phyloP scores from a whole-genome alignment of 1,140 invertebrate genomes.

The Apocrypta bakeri region DNA sequence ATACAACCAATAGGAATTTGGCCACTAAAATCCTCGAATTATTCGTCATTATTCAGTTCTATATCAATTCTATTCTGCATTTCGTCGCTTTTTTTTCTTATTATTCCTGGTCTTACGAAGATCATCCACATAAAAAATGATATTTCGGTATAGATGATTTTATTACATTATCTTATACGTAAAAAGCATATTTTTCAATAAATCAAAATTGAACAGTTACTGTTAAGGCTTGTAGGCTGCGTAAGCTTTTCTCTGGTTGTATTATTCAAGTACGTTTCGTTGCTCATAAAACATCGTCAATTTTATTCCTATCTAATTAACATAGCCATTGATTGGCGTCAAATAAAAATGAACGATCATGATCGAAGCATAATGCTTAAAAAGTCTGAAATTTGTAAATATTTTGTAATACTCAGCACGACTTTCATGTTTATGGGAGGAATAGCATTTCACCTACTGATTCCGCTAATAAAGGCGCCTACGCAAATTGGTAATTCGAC shows the following conservation, averaged over 20 bases:
- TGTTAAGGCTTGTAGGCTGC: background rate
- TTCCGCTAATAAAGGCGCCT: background rate
- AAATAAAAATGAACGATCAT: background rate
- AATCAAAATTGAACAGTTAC: background rate
- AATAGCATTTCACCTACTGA: background rate
- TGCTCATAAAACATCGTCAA: background rate
- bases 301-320: background rate
- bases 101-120: background rate
- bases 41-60: background rate
- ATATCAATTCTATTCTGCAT: background rate
- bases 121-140: background rate
- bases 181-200: background rate
- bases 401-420: background rate
- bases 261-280: background rate
- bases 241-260: background rate
- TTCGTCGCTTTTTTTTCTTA: background rate
- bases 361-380: background rate
- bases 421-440: background rate
- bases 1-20: background rate
- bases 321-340: background rate
- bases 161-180: too few species aligned
- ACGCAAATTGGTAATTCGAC: background rate
- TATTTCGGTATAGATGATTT: background rate
- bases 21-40: background rate
- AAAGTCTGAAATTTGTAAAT: background rate